Evolutionary conservation across 2,888 invertebrate species (phyloP), one percentile per base, ranked within the genome.

Genomic region (Pogonocherus hispidulus): DNA sequence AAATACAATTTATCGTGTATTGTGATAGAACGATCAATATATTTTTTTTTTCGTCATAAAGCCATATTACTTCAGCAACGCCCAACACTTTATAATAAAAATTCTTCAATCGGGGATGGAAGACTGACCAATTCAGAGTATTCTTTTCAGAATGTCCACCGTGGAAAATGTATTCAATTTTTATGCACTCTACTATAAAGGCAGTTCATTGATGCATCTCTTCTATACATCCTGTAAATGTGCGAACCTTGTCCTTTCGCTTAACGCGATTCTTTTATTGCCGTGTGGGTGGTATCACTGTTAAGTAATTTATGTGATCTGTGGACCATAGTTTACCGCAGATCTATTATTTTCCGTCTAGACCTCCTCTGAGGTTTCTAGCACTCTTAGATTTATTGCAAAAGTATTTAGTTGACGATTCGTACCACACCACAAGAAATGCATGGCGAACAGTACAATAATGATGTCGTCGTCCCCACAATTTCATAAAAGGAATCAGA

Each of bases 161-260:
- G 63, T 64, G 54, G 62, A 69, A 55, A 71, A 71, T 71, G 66
- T 67, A 71, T 67, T 56, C 66, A 51, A 19, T 66, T 69, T 71
- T 71, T 66, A 71, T 71, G 69, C 71, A 71, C 71, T 71, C 52
- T 44, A 35, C 60, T 67, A 69, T 66, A 63, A 55, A 71, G 41
- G 32, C 71, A 62, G 62, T 62, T 62, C 62, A 62, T 62, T 62
- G 51, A 51, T 51, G 37, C 51, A 14, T 51, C 16, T 37, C 22
- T 9, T 51, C 51, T 6, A 51, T 47, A 27, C 59, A 47, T 2
- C 8, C 18, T 14, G 35, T 51, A 35, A 62, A 62, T 62, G 62
- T 51, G 49, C 51, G 51, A 51, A 62, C 49, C 49, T 35, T 51
- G 49, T 62, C 59, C 46, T 59, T 47, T 59, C 18, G 16, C 47